A percentile compares a stretch with the other conserved stretches of the same genome.
phyloP scores from a whole-genome alignment of 1,140 invertebrate genomes.

The Halesus radiatus region DNA sequence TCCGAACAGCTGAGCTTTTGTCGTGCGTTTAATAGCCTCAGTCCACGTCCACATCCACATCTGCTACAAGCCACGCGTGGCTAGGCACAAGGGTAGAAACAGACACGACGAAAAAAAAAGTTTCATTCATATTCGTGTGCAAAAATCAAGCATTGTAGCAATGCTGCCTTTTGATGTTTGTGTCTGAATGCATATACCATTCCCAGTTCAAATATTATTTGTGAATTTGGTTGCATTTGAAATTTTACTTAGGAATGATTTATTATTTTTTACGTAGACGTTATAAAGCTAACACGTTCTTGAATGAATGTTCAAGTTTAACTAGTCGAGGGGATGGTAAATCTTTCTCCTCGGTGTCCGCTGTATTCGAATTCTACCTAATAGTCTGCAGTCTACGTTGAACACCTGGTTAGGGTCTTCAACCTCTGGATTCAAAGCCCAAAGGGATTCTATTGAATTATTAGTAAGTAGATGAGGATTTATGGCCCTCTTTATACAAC shows the following conservation, averaged over 20 bases:
- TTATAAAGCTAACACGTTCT: too few relatives aligned
- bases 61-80: background rate
- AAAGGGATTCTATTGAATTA: too few relatives aligned
- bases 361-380: too few relatives aligned
- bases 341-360: too few relatives aligned
- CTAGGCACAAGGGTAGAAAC: constrained; percentile 6
- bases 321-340: too few relatives aligned
- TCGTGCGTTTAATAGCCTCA: constrained; percentile 12
- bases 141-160: background rate
- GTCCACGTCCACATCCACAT: background rate
- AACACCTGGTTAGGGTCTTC: too few relatives aligned
- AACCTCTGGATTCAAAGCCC: too few relatives aligned
- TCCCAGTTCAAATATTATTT: background rate
- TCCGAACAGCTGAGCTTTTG: constrained; percentile 14
- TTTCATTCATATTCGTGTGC: background rate
- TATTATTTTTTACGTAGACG: too few relatives aligned
- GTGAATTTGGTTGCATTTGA: background rate
- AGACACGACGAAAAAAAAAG: background rate
- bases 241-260: background rate
- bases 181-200: background rate
- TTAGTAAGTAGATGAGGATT: too few relatives aligned
- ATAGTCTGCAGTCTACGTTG: too few relatives aligned
- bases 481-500: too few relatives aligned
- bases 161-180: background rate
- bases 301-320: too few relatives aligned